Evolutionary conservation across 2,888 invertebrate genomes (phyloP), one percentile per base, ranked within the genome.

Genomic region (Griposia aprilina): DNA sequence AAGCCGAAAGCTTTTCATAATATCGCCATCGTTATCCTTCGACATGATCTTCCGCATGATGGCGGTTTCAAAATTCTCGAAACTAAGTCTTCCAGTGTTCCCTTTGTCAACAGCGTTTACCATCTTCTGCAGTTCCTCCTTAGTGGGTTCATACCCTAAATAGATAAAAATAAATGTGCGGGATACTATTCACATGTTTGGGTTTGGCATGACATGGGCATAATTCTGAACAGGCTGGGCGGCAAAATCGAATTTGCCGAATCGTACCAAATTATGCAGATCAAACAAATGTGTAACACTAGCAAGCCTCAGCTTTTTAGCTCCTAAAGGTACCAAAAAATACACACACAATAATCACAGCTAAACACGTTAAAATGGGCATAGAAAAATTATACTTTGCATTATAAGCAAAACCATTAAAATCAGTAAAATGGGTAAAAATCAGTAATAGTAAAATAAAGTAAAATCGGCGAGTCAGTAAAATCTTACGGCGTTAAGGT

Each of bases 31-130:
- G 7, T 88, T 93, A 83, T 97, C 97, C 23, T 88, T 90, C 0
- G 95, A 92, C 94, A 96, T 97, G 17, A 96, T 94, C 87, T 97
- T 97, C 60, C 96, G 93, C 96, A 96, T 96, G 20, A 97, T 95
- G 0, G 96, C 96, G 0, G 96, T 97, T 85, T 96, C 91, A 69
- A 97, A 97, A 84, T 97, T 96, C 77, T 96, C 96, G 73, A 96
- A 96, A 88, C 96, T 96, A 7, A 97, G 90, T 80, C 93, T 95
- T 0, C 97, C 97, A 0, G 94, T 93, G 74, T 91, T 91, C 0
- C 94, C 95, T 74, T 96, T 96, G 81, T 97, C 97, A 0, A 97
- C 96, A 0, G 91, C 94, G 52, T 89, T 94, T 2, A 97, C 90
- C 95, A 97, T 96, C 13, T 92, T 91, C 78, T 94, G 95, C 0